A percentile compares a stretch with the other conserved stretches of the same genome.
Conservation (phyloP, 2,797 vertebrate genomes). For the Cygnus olor region DNA sequence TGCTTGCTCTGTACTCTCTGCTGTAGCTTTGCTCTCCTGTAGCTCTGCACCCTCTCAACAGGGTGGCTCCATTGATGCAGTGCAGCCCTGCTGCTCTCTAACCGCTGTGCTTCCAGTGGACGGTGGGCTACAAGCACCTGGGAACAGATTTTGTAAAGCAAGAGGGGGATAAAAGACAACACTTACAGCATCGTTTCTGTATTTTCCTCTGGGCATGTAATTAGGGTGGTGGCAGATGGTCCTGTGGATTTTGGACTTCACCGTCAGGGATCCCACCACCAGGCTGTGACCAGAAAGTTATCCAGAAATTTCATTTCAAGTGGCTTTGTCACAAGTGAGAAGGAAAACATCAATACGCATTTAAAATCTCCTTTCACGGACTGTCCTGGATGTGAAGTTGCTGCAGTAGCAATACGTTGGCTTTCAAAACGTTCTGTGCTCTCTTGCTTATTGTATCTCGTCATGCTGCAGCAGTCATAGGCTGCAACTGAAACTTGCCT, state of each 20-base stretch:
- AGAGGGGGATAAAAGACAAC: neutral
- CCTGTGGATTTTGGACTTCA: neutral
- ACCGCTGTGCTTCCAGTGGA: fast-evolving
- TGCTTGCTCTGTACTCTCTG: neutral
- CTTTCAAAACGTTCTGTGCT: neutral
- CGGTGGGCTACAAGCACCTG: neutral
- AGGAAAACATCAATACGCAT: neutral
- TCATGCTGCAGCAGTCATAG: neutral
- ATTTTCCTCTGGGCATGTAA: neutral
- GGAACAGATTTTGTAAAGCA: neutral
- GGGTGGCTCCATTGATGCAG: fast-evolving
- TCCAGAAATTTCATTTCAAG: neutral
- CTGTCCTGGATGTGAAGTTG: neutral
- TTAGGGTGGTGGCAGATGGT: neutral
- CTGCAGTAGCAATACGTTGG: neutral
- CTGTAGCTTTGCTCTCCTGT: neutral
- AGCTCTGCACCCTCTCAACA: neutral
- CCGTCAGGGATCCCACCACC: neutral
- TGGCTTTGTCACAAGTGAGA: neutral
- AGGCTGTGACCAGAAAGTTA: neutral
- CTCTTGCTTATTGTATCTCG: neutral
- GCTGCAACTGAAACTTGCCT: neutral
- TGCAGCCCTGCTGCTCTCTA: neutral
- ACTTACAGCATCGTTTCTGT: neutral
- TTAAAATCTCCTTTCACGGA: neutral